Evolutionary conservation across 1,140 invertebrate species (phyloP).

Genomic region (Hyposmocoma kahamanoa): DNA sequence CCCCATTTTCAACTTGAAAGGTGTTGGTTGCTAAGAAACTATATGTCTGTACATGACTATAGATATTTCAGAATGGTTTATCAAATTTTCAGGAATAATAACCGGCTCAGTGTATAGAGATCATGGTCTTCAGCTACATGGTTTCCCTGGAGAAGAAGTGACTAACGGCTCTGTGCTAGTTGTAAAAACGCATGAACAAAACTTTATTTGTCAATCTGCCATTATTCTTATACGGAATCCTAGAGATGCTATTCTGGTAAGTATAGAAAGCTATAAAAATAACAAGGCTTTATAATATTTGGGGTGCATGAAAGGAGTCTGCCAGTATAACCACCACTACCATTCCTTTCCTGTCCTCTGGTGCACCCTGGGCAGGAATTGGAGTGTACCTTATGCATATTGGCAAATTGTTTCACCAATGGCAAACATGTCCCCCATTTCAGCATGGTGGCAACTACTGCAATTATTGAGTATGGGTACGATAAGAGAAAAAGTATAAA

Average conservation of each 20-base stretch:
- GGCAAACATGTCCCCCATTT: too few species aligned
- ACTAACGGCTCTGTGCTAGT: slow-evolving; percentile 83
- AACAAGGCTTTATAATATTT: neutral
- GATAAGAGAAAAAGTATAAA: too few species aligned
- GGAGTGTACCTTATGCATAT: too few species aligned
- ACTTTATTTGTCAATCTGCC: slow-evolving; percentile 77
- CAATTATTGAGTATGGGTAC: too few species aligned
- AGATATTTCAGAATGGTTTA: too few species aligned
- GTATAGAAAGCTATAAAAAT: slow-evolving; percentile 3
- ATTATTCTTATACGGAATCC: slow-evolving; percentile 82
- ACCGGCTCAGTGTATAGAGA: slow-evolving; percentile 88
- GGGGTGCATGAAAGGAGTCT: too few species aligned
- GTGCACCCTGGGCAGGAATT: too few species aligned
- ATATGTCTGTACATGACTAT: too few species aligned
- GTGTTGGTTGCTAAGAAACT: slow-evolving; percentile 5
- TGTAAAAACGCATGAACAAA: slow-evolving; percentile 86
- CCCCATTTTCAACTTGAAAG: neutral
- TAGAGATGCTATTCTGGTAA: slow-evolving; percentile 78
- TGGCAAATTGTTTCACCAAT: too few species aligned
- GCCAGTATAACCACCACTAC: too few species aligned
- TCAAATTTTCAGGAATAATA: slow-evolving; percentile 77
- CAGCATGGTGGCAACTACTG: too few species aligned
- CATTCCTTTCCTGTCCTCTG: too few species aligned
- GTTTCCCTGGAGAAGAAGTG: slow-evolving; percentile 86
- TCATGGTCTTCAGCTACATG: slow-evolving; percentile 81